Evolutionary conservation across 2,888 invertebrate species (phyloP), one percentile per base, ranked within the genome.

Genomic region (Coecobrya sp.): DNA sequence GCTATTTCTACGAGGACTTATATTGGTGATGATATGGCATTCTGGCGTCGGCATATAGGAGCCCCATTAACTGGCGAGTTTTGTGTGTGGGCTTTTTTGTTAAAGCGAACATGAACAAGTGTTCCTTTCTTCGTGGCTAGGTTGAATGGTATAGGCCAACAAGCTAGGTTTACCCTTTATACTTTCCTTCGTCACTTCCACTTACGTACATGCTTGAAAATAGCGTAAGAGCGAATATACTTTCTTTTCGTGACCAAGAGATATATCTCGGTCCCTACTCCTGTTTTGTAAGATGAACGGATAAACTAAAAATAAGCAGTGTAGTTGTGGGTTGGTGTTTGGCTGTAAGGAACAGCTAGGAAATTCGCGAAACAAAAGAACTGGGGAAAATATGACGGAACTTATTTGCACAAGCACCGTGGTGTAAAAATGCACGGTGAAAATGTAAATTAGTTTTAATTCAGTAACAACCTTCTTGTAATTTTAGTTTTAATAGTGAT

Each of bases 1-100:
- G 36, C 7, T 36, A 36, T 30, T 81, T 52, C 55, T 22, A 19
- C 81, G 4, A 55, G 25, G 10, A 49, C 36, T 19, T 19, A n/a
- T n/a, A n/a, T n/a, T n/a, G n/a, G n/a, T 36, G 42, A 84, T 27
- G 81, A 55, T 55, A 36, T 82, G 42, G 81, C 22, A n/a, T 62
- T 82, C 59, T 7, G 62, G 22, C 55, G 59, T 59, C 11, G 36
- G 19, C 19, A 68, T 1, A 49, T 36, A 81, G 30, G 79, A 0
- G 19, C 19, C 27, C 49, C 36, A 82, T 25, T 45, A 55, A 87
- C 55, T 62, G 52, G 25, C 42, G 30, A 79, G 79, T 89, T 82
- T 82, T 89, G 89, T 89, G 89, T 89, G 89, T 81, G 89, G n/a
- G n/a, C n/a, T n/a, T 55, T 89, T 59, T 52, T 89, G 82, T 68